A percentile compares a stretch with the other conserved stretches of the same genome.
Conservation (phyloP, 2,888 invertebrate genomes). For the Nasonovia ribisnigri region DNA sequence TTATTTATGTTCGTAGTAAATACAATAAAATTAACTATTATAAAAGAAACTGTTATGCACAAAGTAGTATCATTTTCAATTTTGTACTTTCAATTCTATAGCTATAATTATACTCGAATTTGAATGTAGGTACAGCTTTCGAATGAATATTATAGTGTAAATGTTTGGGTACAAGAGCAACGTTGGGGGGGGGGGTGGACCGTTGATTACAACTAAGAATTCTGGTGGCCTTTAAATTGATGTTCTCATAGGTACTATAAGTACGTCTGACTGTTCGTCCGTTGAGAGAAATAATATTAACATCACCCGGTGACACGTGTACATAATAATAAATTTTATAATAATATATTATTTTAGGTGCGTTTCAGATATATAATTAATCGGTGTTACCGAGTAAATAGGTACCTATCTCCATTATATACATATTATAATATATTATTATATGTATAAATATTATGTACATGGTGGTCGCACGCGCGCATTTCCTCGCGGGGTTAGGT, state of each 20-base stretch:
- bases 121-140: neutral
- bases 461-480: neutral
- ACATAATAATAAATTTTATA: neutral
- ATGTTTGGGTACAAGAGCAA: too few relatives aligned
- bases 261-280: neutral
- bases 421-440: too few relatives aligned
- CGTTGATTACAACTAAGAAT: too few relatives aligned
- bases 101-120: neutral
- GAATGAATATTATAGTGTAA: neutral
- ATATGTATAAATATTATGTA: neutral
- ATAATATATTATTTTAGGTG: neutral
- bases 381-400: neutral
- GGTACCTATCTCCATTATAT: neutral
- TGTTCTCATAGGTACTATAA: too few relatives aligned
- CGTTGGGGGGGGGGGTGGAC: too few relatives aligned
- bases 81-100: too few relatives aligned
- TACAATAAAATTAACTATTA: neutral
- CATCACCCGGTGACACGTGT: neutral
- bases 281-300: neutral
- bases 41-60: neutral
- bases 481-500: neutral
- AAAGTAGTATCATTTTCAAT: too few relatives aligned
- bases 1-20: neutral
- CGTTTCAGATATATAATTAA: neutral
- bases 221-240: too few relatives aligned